Base-by-base conservation (phyloP, 2,113 vertebrate genomes). In the Forbesichthys agassizii region DNA sequence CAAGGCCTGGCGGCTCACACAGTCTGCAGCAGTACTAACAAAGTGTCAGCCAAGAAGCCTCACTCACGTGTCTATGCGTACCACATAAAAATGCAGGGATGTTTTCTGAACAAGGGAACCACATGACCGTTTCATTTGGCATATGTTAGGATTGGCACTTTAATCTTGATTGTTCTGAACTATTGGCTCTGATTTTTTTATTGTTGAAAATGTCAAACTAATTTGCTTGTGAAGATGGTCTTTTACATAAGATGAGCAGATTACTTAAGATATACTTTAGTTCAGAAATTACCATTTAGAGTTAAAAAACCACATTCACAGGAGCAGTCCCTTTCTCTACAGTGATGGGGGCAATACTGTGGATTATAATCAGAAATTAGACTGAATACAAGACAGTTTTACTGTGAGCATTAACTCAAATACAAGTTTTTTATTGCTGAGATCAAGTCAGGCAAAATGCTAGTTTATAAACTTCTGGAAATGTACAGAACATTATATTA, bases 1-100 rank as follows among this genome's bases (percentile, higher is more conserved):
- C 93, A 93, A 59, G 89, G 92, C 62, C 85, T 93, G 71, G 91
- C 91, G 3, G 90, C 88, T 33, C 88, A 69, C 78, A 86, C 84
- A 80, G 82, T 0, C 77, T 77, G 65, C 61, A 76, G 65, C 61
- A 76, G 54, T 53, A 84, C 59, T 55, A 78, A 74, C 66, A 61
- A 61, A 72, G 58, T 10, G 1, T 3, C 77, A 42, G 55, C 27
- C 61, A 73, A 55, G 52, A 86, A 84, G 42, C 48, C 75, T 46
- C 73, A 59, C 18, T 86, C 90, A 0, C 71, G 75, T 27, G 83
- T 90, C 42, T 91, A 87, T 2, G 77, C 86, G 10, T 65, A 90
- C 74, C 88, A 89, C 74, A 83, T 89, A 47, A 93, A 92, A 58
- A 87, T 86, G 84, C 89, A 81, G 33, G 90, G 84, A 0, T 86